Percentiles rank a stretch among this genome's conserved stretches.
These are phyloP conservation scores for Megaceryle alcyon DNA, from an alignment of 2,797 vertebrate genomes.

Conservation along the genomic window DNA sequence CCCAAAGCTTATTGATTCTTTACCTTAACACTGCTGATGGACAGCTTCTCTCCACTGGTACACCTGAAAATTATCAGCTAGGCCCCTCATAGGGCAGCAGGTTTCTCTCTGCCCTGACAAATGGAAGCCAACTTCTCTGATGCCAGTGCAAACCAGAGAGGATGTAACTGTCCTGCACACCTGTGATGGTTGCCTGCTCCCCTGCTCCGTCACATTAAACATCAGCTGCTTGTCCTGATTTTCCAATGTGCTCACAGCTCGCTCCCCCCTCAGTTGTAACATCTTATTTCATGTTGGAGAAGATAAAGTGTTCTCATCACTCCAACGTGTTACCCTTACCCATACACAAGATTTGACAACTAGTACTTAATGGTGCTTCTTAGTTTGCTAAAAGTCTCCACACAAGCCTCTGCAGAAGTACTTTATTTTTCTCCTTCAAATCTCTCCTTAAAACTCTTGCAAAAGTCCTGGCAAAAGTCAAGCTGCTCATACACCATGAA, in stretches of 20 bases:
- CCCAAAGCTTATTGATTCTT: neutral
- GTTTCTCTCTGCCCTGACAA: neutral
- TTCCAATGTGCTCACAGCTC: neutral
- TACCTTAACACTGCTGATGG: neutral
- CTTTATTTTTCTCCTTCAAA: neutral
- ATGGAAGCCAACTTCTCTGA: neutral
- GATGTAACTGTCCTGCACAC: neutral
- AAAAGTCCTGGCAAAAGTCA: neutral
- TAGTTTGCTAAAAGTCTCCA: neutral
- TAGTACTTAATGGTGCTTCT: neutral
- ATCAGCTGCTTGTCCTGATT: neutral
- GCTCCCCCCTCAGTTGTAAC: neutral
- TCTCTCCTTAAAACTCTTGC: neutral
- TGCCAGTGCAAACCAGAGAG: neutral
- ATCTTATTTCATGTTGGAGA: neutral
- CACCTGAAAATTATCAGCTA: neutral
- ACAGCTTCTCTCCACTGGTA: neutral
- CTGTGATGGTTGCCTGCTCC: rapidly evolving
- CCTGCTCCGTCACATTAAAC: neutral
- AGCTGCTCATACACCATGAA: neutral
- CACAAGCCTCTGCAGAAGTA: neutral
- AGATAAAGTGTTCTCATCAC: neutral
- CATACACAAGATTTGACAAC: neutral
- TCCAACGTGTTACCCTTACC: neutral
- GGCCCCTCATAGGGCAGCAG: neutral